Conservation (phyloP, 2,888 invertebrate genomes). For the Pyrrhia umbra region DNA sequence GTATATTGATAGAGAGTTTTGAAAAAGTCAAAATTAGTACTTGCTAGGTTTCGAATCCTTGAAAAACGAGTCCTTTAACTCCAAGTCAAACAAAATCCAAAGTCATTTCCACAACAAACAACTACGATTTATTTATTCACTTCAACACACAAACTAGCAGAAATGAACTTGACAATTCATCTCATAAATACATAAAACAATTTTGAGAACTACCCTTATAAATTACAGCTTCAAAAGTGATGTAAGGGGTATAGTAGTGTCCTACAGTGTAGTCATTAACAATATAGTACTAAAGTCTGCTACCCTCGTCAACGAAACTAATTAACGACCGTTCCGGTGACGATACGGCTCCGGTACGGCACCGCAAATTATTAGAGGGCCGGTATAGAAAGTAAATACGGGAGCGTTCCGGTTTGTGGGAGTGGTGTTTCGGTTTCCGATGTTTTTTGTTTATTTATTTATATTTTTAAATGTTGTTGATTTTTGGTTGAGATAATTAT, state of each 20-base stretch:
- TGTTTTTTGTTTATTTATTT: not conserved
- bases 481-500: too few relatives aligned
- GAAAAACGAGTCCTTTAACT: too few relatives aligned
- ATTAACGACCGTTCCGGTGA: constrained; percentile 55
- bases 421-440: not conserved
- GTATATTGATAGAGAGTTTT: too few relatives aligned
- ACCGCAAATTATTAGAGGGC: constrained; percentile 61
- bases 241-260: constrained; percentile 26
- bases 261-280: constrained; percentile 51
- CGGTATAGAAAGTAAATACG: constrained; percentile 32
- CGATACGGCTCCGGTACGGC: constrained; percentile 44
- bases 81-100: too few relatives aligned
- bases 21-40: too few relatives aligned
- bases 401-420: constrained; percentile 29
- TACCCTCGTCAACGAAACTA: constrained; percentile 62
- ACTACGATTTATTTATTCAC: not conserved
- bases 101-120: too few relatives aligned
- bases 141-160: not conserved
- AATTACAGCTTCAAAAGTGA: constrained; percentile 51
- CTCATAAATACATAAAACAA: constrained; percentile 38
- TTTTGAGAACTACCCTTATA: constrained; percentile 43
- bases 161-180: constrained; percentile 8
- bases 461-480: not conserved
- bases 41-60: too few relatives aligned
- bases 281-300: constrained; percentile 45